These are phyloP conservation scores for Periophthalmus modestus DNA, from an alignment of 2,113 vertebrate species.

Conservation along the genomic window DNA sequence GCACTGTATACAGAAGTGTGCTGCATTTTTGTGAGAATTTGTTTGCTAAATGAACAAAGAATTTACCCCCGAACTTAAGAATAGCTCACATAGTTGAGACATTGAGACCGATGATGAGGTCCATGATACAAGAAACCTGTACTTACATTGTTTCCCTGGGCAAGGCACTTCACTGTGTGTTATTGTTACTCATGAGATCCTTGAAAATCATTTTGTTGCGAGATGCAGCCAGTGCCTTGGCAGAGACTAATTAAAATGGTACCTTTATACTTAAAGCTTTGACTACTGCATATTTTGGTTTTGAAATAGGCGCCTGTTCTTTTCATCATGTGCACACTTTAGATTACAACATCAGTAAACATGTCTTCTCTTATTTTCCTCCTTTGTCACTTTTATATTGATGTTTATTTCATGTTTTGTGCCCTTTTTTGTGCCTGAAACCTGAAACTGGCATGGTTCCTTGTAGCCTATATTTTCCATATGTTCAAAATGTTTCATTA, in stretches of 20 bases:
- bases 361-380: background rate
- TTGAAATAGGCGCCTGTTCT: background rate
- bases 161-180: too few relatives aligned
- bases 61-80: background rate
- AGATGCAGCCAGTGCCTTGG: background rate
- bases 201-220: background rate
- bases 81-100: background rate
- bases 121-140: background rate
- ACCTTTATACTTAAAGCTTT: too few relatives aligned
- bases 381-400: background rate
- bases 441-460: constrained; percentile 15
- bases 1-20: too few relatives aligned
- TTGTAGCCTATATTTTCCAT: background rate
- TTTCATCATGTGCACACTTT: background rate
- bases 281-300: background rate
- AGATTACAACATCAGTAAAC: too few relatives aligned
- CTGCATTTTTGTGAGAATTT: too few relatives aligned
- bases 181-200: background rate
- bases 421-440: background rate
- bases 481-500: background rate
- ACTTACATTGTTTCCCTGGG: background rate
- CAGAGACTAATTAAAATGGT: too few relatives aligned
- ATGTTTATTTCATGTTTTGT: background rate
- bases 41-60: too few relatives aligned
- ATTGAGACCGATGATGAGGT: background rate